Conservation (phyloP, 2,797 vertebrate species). For the Orientallactaga sibirica region DNA sequence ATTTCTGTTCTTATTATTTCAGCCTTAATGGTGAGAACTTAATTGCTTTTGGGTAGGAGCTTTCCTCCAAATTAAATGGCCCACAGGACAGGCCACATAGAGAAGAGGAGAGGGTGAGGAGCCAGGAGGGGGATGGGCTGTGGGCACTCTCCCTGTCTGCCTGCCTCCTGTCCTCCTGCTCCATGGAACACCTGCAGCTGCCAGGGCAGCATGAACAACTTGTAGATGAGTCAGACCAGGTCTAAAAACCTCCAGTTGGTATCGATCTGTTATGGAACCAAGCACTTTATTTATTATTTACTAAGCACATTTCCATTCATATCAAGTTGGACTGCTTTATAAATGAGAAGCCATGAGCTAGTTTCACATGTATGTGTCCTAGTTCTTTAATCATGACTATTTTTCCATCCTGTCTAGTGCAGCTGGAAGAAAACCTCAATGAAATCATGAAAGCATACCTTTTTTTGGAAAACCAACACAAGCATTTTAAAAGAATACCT, state of each 20-base stretch:
- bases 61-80: slow-evolving; percentile 65
- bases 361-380: slow-evolving; percentile 60
- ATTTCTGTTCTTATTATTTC: slow-evolving; percentile 60
- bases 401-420: slow-evolving; percentile 47
- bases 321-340: slow-evolving; percentile 50
- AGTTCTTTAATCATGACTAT: slow-evolving; percentile 67
- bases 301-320: slow-evolving; percentile 66
- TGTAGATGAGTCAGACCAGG: slow-evolving; percentile 72
- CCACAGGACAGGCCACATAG: slow-evolving; percentile 49
- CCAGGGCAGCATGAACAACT: slow-evolving; percentile 51
- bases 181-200: background rate
- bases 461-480: slow-evolving; percentile 36
- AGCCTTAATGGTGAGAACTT: slow-evolving; percentile 45
- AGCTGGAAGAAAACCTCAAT: slow-evolving; percentile 58
- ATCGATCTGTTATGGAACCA: slow-evolving; percentile 57
- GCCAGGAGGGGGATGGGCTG: slow-evolving; percentile 24
- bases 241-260: slow-evolving; percentile 45
- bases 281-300: slow-evolving; percentile 73
- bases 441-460: slow-evolving; percentile 43
- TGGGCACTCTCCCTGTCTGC: background rate
- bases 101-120: slow-evolving; percentile 51
- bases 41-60: slow-evolving; percentile 51
- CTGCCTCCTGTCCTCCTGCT: slow-evolving; percentile 15
- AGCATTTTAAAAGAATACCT: slow-evolving; percentile 3
- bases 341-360: slow-evolving; percentile 59